Base-by-base conservation (phyloP, 2,797 vertebrate species). In the Australoheros facetus region DNA sequence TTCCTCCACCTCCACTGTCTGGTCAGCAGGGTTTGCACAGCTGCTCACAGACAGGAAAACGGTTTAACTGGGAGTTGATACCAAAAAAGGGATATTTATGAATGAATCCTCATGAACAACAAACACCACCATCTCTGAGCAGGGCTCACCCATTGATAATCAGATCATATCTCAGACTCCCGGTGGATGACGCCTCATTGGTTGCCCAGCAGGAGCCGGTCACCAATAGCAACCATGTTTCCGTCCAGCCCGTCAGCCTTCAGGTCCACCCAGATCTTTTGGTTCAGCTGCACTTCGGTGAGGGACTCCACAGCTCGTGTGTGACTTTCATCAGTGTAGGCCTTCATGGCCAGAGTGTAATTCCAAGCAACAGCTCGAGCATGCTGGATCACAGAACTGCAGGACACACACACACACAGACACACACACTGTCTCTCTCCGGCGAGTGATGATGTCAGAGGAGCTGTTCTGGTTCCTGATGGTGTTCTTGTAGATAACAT, bases 201-300 rank as follows among this genome's bases (percentile, higher is more conserved):
- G 81, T 82, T 4, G 81, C 83, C 85, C 87, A 90, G 79, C 89
- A 88, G 56, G 83, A 84, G 7, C 88, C 70, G 1, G 56, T 85
- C 57, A 88, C 81, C 42, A 85, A 85, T 0, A 13, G 73, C 16
- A 0, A 88, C 48, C 3, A 54, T 0, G 1, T 23, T 13, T 4
- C 1, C 57, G 2, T 87, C 83, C 60, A 90, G 78, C 11, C 79
- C 87, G 0, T 60, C 3, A 0, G 83, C 64, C 6, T 39, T 11
- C 45, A 90, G 62, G 73, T 81, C 64, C 60, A 90, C 80, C 75
- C 81, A 88, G 69, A 90, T 45, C 79, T 14, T 79, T 73, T 86
- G 70, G 23, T 85, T 26, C 28, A 86, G 59, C 3, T 1, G 1
- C 21, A 90, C 17, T 1, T 69, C 21, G 0, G 55, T 39, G 58